These are phyloP conservation scores for Syngnathus typhle DNA, from an alignment of 2,113 vertebrate genomes.

Conservation along the genomic window DNA sequence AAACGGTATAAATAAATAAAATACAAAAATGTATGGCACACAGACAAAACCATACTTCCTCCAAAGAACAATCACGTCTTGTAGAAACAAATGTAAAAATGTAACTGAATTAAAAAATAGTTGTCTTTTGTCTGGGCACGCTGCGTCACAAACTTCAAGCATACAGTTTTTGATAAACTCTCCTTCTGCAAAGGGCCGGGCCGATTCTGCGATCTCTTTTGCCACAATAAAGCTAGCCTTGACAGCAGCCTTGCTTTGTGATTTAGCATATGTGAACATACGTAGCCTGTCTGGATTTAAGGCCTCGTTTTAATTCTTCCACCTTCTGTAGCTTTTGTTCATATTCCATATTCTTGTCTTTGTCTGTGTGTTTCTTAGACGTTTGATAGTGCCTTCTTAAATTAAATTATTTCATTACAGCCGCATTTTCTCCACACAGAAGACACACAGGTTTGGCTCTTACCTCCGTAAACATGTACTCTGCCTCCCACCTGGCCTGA, in stretches of 20 bases:
- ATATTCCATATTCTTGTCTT: not conserved
- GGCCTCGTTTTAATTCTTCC: not conserved
- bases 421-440: not conserved
- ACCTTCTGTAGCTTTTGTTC: not conserved
- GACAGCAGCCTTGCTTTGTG: slow-evolving; percentile 2
- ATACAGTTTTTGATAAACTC: slow-evolving; percentile 5
- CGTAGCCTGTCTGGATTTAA: not conserved
- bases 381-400: not conserved
- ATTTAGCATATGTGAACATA: not conserved
- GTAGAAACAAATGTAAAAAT: no score
- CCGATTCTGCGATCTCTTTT: slow-evolving; percentile 4
- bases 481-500: not conserved
- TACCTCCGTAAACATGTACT: not conserved
- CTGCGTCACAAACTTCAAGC: not conserved
- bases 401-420: not conserved
- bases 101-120: not conserved
- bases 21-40: no score
- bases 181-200: slow-evolving; percentile 4
- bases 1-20: no score
- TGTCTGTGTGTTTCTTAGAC: not conserved
- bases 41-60: no score
- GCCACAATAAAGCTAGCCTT: not conserved
- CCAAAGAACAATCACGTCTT: no score
- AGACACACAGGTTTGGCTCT: no score
- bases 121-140: slow-evolving; percentile 1